Evolutionary conservation across 2,888 invertebrate species (phyloP).

Genomic region (Eilema sororculum): DNA sequence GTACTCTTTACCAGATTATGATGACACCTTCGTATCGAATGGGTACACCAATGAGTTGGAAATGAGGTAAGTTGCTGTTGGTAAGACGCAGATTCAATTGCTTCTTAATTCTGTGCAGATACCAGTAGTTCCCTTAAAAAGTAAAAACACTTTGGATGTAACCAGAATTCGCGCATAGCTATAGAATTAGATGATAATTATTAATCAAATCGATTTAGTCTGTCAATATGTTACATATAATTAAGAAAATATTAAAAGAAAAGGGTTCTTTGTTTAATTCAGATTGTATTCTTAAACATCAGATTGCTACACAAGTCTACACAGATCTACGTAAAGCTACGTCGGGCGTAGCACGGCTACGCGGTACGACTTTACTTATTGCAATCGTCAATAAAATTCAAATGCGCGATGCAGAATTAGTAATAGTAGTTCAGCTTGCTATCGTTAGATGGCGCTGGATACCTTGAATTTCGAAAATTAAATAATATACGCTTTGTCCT

Average conservation of each 20-base stretch:
- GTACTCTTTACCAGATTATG: slow-evolving; percentile 94
- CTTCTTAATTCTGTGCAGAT: neutral
- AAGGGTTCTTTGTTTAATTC: no score
- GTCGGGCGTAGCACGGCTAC: neutral
- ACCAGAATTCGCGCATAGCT: no score
- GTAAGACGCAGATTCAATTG: neutral
- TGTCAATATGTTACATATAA: no score
- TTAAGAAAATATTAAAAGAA: no score
- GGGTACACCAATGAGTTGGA: slow-evolving; percentile 94
- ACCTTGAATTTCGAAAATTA: neutral
- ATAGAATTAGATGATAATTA: no score
- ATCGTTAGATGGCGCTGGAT: no score
- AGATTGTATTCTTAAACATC: neutral
- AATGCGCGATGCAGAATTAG: no score
- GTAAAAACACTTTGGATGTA: no score
- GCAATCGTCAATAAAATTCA: neutral
- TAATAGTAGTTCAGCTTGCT: no score
- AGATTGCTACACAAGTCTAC: neutral
- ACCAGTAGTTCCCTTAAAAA: no score
- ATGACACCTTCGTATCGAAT: slow-evolving; percentile 92
- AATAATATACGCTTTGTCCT: slow-evolving; percentile 9
- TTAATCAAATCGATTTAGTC: no score
- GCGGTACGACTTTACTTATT: neutral
- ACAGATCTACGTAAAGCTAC: neutral
- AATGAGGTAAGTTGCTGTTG: slow-evolving; percentile 88